phyloP scores from a whole-genome alignment of 92 coral and sea anemone genomes.

The Pocillopora meandrina region DNA sequence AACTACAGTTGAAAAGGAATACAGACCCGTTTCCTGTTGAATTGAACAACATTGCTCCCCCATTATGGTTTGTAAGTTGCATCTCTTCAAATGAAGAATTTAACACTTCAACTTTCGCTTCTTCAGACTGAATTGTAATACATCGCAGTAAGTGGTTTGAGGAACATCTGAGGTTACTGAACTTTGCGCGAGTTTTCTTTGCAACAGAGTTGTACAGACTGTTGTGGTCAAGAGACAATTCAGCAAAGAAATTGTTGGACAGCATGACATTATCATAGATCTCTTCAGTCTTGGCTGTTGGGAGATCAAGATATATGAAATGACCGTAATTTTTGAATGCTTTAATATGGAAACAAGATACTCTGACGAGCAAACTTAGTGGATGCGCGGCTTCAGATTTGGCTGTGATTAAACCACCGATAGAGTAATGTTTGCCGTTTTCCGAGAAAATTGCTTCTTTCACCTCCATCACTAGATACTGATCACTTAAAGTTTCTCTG shows the following conservation, averaged over 20 bases:
- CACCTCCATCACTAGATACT: background rate
- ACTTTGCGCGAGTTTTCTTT: background rate
- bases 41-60: slow-evolving; percentile 3
- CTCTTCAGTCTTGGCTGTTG: slow-evolving; percentile 10
- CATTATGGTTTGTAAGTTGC: background rate
- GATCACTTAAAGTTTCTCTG: background rate
- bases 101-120: background rate
- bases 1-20: background rate
- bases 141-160: slow-evolving; percentile 2
- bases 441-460: background rate
- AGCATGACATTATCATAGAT: background rate
- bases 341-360: background rate
- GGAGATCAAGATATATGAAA: slow-evolving; percentile 1
- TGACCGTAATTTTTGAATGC: background rate
- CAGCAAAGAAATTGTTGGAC: slow-evolving; percentile 1
- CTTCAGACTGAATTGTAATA: background rate
- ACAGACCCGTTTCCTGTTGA: background rate
- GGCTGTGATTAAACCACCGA: background rate
- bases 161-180: background rate
- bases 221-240: background rate
- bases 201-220: background rate
- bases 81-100: background rate
- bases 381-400: background rate
- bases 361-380: background rate
- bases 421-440: background rate